Conservation (phyloP, 1,140 invertebrate genomes). For the Hyles vespertilio region DNA sequence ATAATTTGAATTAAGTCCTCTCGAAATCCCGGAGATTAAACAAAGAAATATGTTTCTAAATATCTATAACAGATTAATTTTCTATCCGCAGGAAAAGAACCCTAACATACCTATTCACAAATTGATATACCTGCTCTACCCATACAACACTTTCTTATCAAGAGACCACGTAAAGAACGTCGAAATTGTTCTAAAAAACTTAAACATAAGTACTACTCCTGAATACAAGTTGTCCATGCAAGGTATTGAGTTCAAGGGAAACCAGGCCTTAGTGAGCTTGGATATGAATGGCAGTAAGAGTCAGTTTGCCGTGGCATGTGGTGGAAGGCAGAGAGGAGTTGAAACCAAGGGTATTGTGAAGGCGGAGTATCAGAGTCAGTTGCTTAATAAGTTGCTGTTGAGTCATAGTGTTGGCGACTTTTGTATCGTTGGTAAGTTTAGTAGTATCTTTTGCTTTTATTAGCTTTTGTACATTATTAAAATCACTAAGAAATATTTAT, state of each 20-base stretch:
- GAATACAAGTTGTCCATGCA: constrained; percentile 43
- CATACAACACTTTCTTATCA: constrained; percentile 86
- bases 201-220: constrained; percentile 71
- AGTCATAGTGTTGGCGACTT: constrained; percentile 89
- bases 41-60: no score
- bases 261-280: constrained; percentile 48
- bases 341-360: constrained; percentile 76
- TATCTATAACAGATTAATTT: not conserved
- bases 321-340: constrained; percentile 29
- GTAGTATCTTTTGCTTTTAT: not conserved
- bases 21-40: no score
- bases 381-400: constrained; percentile 87
- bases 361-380: constrained; percentile 86
- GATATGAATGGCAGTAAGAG: constrained; percentile 48
- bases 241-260: constrained; percentile 42
- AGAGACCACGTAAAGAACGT: constrained; percentile 84
- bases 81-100: constrained; percentile 79
- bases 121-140: constrained; percentile 87
- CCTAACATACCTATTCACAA: constrained; percentile 80
- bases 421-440: constrained; percentile 82
- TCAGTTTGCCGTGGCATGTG: constrained; percentile 65
- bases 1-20: no score
- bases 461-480: no score
- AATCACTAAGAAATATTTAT: no score
- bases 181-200: constrained; percentile 79